These are phyloP conservation scores for Enteromius trimaculatus DNA, from an alignment of 2,797 vertebrate species.

Conservation along the genomic window DNA sequence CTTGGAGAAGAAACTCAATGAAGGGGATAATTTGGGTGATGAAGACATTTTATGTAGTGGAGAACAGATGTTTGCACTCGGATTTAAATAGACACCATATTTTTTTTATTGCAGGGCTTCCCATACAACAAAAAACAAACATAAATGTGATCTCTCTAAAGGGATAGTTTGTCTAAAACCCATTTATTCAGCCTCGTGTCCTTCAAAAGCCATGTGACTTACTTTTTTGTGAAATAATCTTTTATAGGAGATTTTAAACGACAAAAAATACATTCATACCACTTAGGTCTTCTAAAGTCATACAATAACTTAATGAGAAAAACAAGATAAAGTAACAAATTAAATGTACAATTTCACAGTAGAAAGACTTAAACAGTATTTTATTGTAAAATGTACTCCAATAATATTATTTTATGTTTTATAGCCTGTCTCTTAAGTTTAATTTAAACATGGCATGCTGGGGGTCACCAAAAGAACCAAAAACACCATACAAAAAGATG, in stretches of 20 bases:
- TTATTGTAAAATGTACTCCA: not conserved
- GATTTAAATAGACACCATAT: not conserved
- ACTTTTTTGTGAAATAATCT: not conserved
- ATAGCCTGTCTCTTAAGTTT: not conserved
- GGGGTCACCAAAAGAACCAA: not conserved
- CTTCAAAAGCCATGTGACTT: not conserved
- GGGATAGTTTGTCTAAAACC: not conserved
- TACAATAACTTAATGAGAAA: not conserved
- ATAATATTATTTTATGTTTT: not conserved
- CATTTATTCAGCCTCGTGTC: not conserved
- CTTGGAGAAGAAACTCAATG: not conserved
- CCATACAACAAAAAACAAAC: not conserved
- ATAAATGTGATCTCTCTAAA: not conserved
- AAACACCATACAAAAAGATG: not conserved
- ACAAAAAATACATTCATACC: not conserved
- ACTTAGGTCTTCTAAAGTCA: not conserved
- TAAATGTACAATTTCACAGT: not conserved
- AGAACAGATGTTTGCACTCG: not conserved
- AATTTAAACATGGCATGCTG: not conserved
- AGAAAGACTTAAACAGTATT: not conserved
- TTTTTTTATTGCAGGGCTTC: not conserved
- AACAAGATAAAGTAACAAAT: not conserved
- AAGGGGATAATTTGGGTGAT: constrained; percentile 30
- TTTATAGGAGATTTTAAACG: not conserved
- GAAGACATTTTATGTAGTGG: not conserved